phyloP scores from a whole-genome alignment of 2,797 vertebrate genomes.

The Triplophysa yarkandensis region DNA sequence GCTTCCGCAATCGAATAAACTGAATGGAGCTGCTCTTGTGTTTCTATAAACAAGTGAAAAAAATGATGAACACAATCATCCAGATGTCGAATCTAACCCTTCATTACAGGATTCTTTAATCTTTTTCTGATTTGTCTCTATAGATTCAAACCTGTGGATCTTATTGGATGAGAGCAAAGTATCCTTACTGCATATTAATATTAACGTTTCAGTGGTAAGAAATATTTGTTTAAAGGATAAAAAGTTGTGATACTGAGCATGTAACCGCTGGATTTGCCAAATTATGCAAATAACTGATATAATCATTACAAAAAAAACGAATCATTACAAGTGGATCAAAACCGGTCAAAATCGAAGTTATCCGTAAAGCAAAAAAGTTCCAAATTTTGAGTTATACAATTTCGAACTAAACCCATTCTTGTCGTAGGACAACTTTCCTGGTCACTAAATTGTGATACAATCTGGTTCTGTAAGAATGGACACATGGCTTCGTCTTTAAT shows the following conservation, averaged over 20 bases:
- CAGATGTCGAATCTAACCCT: conserved; percentile 16
- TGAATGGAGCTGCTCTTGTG: conserved; percentile 16
- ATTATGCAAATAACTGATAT: no score
- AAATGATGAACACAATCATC: conserved; percentile 24
- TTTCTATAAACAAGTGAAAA: conserved; percentile 22
- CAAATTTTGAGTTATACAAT: no score
- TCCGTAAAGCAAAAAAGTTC: no score
- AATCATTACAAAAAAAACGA: no score
- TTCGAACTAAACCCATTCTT: no score
- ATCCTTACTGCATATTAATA: background rate
- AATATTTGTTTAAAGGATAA: background rate
- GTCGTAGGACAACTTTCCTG: no score
- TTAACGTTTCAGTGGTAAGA: background rate
- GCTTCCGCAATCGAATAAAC: conserved; percentile 18
- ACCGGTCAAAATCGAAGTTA: no score
- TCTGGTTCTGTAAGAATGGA: background rate
- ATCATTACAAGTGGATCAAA: no score
- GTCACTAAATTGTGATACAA: background rate
- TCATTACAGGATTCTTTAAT: background rate
- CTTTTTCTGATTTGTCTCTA: conserved; percentile 15
- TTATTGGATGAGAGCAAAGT: background rate
- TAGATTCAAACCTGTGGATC: conserved; percentile 1
- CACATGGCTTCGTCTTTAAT: background rate
- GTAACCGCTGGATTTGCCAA: background rate
- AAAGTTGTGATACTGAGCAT: background rate